Conservation (phyloP, 2,113 vertebrate species). For the Eleginops maclovinus region DNA sequence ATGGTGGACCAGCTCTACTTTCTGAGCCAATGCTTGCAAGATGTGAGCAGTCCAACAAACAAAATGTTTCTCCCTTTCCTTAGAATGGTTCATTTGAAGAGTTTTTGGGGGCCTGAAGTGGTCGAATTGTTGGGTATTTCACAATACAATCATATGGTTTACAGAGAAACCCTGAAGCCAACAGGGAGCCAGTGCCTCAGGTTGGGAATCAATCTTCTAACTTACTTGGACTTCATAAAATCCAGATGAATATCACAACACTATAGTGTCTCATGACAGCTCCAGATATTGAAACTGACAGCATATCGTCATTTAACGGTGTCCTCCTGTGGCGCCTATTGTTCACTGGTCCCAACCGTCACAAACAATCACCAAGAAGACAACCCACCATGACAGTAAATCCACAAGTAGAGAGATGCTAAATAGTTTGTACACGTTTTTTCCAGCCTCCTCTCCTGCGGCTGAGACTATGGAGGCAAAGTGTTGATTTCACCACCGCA, state of each 20-base stretch:
- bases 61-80: not conserved
- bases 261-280: not conserved
- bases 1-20: not conserved
- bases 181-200: not conserved
- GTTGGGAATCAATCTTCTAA: constrained; percentile 2
- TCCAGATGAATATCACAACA: constrained; percentile 27
- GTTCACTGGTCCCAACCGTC: constrained; percentile 12
- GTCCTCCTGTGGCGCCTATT: not conserved
- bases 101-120: not conserved
- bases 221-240: constrained; percentile 22
- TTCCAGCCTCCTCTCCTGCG: not conserved
- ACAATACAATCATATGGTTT: not conserved
- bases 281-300: constrained; percentile 8
- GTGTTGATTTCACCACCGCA: constrained; percentile 25
- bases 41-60: not conserved
- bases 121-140: not conserved
- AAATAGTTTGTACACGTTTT: not conserved
- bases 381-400: constrained; percentile 1
- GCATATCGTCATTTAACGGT: not conserved
- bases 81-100: not conserved
- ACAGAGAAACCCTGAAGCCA: not conserved
- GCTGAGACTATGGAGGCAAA: not conserved
- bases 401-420: not conserved
- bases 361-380: constrained; percentile 2
- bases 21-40: not conserved